Conservation (phyloP, 2,797 vertebrate genomes). For the Luscinia megarhynchos region DNA sequence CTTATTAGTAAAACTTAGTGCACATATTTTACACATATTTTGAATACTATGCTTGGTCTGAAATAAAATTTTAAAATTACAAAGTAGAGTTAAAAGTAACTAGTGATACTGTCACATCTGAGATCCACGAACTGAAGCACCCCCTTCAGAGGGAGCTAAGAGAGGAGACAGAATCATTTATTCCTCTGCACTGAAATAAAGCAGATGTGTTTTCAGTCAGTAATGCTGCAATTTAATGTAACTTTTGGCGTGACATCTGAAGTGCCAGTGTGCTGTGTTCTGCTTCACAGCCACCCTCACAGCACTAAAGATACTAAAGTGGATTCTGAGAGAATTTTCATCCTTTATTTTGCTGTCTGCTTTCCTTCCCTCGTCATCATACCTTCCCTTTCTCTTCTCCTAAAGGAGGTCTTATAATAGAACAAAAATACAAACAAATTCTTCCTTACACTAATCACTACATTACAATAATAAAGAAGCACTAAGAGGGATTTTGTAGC, state of each 20-base stretch:
- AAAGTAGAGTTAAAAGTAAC: background rate
- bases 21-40: background rate
- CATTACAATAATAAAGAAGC: background rate
- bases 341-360: background rate
- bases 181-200: conserved; percentile 21
- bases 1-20: conserved; percentile 23
- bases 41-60: conserved; percentile 35
- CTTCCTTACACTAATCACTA: background rate
- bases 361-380: background rate
- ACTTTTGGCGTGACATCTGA: conserved; percentile 48
- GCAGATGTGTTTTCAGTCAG: conserved; percentile 21
- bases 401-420: background rate
- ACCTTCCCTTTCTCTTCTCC: background rate
- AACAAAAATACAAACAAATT: background rate
- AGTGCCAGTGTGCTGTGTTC: background rate
- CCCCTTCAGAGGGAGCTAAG: conserved; percentile 24
- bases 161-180: conserved; percentile 3
- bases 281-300: background rate
- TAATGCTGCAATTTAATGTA: conserved; percentile 12
- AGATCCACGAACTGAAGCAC: background rate
- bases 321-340: background rate
- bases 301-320: background rate
- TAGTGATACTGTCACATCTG: background rate
- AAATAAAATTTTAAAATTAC: background rate
- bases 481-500: background rate